A percentile compares a stretch with the other conserved stretches of the same genome.
Evolutionary conservation across 2,113 vertebrate species (phyloP).

Genomic region (Psammodynastes pulverulentus): DNA sequence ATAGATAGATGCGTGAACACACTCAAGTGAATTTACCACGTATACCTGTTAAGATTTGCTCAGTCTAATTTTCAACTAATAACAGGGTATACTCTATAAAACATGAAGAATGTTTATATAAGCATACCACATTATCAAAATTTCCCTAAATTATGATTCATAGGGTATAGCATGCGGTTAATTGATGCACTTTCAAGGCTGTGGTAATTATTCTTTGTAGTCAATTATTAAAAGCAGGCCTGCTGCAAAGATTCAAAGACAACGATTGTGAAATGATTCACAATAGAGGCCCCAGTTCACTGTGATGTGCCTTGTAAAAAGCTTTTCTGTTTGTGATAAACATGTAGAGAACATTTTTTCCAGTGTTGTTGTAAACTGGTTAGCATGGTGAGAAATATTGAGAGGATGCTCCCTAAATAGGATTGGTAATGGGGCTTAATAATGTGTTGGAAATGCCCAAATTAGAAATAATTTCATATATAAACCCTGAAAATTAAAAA

Average conservation of each 20-base stretch:
- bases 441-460: constrained; percentile 52
- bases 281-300: constrained; percentile 38
- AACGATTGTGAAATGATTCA: constrained; percentile 53
- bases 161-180: constrained; percentile 44
- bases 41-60: neutral
- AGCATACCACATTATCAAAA: constrained; percentile 55
- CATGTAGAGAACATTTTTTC: constrained; percentile 30
- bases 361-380: constrained; percentile 50
- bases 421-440: constrained; percentile 58
- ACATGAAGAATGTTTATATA: constrained; percentile 37
- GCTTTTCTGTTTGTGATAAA: constrained; percentile 39
- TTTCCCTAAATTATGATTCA: constrained; percentile 54
- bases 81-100: constrained; percentile 50
- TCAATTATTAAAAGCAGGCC: constrained; percentile 67
- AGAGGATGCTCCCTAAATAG: constrained; percentile 47
- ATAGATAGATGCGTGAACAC: neutral
- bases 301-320: constrained; percentile 38
- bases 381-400: constrained; percentile 49
- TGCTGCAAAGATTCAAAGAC: constrained; percentile 47
- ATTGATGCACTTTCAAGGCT: constrained; percentile 50
- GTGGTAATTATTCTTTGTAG: constrained; percentile 53
- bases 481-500: constrained; percentile 22
- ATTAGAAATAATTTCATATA: constrained; percentile 34
- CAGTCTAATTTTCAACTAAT: constrained; percentile 44
- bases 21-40: constrained; percentile 8